Evolutionary conservation across 2,113 vertebrate genomes (phyloP).

Genomic region (Deroptyus accipitrinus): DNA sequence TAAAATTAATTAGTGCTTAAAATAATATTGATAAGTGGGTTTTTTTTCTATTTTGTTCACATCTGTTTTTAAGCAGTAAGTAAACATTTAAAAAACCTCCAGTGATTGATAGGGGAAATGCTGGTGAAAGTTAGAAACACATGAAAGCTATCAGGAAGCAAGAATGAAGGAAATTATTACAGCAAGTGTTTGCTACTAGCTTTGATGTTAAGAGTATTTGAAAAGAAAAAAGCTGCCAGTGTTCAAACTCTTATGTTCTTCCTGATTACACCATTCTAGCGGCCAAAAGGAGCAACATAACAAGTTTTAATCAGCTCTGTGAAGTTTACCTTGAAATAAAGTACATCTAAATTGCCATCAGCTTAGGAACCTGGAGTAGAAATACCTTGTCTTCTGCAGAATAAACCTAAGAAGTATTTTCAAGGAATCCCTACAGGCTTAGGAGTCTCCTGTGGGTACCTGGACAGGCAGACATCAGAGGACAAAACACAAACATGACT

Average conservation of each 20-base stretch:
- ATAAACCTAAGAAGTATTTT: not conserved
- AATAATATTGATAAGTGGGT: rapidly evolving
- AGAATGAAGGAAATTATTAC: not conserved
- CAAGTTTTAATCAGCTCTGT: conserved; percentile 1
- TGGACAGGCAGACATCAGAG: not conserved
- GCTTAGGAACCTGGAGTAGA: not conserved
- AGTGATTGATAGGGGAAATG: not conserved
- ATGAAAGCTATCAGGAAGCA: conserved; percentile 9
- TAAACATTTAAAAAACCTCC: not conserved
- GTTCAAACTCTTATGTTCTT: not conserved
- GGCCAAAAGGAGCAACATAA: not conserved
- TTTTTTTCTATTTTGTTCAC: not conserved
- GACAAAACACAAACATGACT: not conserved
- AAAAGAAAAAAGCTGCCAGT: conserved; percentile 1
- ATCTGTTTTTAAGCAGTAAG: not conserved
- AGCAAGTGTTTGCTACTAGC: not conserved
- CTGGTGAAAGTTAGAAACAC: not conserved
- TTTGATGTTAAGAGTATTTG: not conserved
- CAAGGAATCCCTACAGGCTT: not conserved
- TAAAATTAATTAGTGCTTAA: not conserved
- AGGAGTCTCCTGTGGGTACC: not conserved
- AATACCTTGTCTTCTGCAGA: not conserved
- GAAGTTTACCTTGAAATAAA: conserved; percentile 29
- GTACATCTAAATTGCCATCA: not conserved
- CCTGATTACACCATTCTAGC: not conserved